Evolutionary conservation across 2,797 vertebrate species (phyloP).

Genomic region (Sebastes hubbsi): DNA sequence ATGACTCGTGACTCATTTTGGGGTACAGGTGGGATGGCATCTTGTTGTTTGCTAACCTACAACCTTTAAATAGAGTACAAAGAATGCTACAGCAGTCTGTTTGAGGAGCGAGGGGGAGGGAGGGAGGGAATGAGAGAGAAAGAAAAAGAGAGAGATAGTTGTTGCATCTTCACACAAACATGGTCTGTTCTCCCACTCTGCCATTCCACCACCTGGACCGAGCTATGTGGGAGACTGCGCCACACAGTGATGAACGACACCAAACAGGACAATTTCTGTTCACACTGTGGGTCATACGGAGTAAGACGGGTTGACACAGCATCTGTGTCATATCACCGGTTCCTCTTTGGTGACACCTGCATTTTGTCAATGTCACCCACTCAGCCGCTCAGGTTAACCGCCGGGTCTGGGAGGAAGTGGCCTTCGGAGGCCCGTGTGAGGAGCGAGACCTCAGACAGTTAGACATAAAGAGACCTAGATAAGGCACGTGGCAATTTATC

Average conservation of each 20-base stretch:
- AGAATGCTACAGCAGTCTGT: constrained; percentile 69
- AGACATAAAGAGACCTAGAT: constrained; percentile 78
- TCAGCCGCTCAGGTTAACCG: constrained; percentile 75
- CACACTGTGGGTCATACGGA: constrained; percentile 71
- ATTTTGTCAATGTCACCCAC: constrained; percentile 80
- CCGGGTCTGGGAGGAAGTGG: constrained; percentile 69
- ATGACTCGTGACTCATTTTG: constrained; percentile 72
- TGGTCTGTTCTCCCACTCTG: constrained; percentile 83
- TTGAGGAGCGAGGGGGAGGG: constrained; percentile 43
- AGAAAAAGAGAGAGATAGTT: constrained; percentile 74
- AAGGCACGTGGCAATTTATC: constrained; percentile 80
- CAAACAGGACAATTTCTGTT: constrained; percentile 75
- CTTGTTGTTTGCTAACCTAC: constrained; percentile 76
- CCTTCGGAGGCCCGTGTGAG: constrained; percentile 59
- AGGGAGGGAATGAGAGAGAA: constrained; percentile 41
- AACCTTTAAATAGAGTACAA: constrained; percentile 80
- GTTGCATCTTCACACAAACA: constrained; percentile 84
- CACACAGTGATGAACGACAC: constrained; percentile 73
- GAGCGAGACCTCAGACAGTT: constrained; percentile 68
- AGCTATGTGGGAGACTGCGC: constrained; percentile 74
- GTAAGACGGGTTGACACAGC: constrained; percentile 64
- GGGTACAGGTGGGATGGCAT: constrained; percentile 70
- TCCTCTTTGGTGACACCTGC: constrained; percentile 74
- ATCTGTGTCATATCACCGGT: constrained; percentile 76
- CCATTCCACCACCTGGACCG: constrained; percentile 81